Evolutionary conservation across 2,888 invertebrate species (phyloP).

Genomic region (Hololepta plana): DNA sequence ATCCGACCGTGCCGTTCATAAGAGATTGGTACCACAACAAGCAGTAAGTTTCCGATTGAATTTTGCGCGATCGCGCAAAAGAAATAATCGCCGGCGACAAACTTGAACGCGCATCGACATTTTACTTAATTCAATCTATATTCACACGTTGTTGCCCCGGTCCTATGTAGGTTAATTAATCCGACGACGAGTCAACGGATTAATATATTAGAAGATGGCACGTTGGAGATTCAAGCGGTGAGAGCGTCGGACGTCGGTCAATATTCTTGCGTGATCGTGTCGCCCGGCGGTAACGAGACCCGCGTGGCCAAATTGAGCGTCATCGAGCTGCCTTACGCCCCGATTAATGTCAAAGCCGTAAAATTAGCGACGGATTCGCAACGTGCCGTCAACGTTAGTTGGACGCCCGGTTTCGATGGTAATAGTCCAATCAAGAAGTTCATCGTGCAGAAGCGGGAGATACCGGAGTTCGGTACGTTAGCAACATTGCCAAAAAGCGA

Average conservation of each 20-base stretch:
- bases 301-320: conserved; percentile 69
- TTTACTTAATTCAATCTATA: too few species aligned
- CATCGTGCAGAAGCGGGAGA: conserved; percentile 78
- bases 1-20: conserved; percentile 71
- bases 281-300: conserved; percentile 85
- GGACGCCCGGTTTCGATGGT: conserved; percentile 94
- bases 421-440: conserved; percentile 89
- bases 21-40: conserved; percentile 80
- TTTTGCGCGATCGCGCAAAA: too few species aligned
- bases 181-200: conserved; percentile 50
- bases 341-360: conserved; percentile 66
- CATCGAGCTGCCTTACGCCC: conserved; percentile 90
- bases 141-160: too few species aligned
- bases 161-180: conserved; percentile 37
- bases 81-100: neutral
- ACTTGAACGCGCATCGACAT: conserved; percentile 7
- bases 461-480: conserved; percentile 69
- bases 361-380: conserved; percentile 45
- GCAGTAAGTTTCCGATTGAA: conserved; percentile 37
- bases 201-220: conserved; percentile 46
- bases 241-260: conserved; percentile 85
- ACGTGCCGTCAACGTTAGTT: conserved; percentile 75
- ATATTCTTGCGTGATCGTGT: conserved; percentile 80
- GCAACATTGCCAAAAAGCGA: too few species aligned
- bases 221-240: conserved; percentile 73